Conservation (phyloP, 53 echinoderm and acorn worm species). For the Paracentrotus lividus region DNA sequence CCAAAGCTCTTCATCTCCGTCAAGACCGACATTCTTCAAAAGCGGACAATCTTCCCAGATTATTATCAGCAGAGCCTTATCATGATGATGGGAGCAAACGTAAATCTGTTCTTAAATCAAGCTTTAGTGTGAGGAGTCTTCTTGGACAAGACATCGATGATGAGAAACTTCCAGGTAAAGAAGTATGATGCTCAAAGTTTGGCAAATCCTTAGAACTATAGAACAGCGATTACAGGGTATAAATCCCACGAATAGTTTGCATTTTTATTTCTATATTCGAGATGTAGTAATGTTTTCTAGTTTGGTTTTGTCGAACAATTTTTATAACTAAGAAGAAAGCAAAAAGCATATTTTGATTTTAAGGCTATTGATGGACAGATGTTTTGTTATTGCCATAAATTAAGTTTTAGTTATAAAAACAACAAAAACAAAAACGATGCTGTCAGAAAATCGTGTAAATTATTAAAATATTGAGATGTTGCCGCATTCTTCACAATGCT, state of each 20-base stretch:
- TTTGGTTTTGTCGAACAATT: not conserved
- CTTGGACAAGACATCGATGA: conserved; percentile 46
- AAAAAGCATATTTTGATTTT: not conserved
- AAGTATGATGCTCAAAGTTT: not conserved
- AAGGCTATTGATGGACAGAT: not conserved
- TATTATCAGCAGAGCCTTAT: not conserved
- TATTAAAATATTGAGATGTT: not conserved
- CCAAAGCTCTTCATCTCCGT: not conserved
- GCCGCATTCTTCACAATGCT: not conserved
- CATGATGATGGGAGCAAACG: not conserved
- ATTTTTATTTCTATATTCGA: not conserved
- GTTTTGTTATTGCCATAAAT: not conserved
- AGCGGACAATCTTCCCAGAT: not conserved
- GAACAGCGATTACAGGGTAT: not conserved
- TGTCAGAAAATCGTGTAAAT: too few species aligned
- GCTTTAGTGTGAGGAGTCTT: conserved; percentile 52
- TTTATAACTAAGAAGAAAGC: not conserved
- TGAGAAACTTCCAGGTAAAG: not conserved
- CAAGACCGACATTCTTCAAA: not conserved
- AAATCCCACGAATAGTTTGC: too few species aligned
- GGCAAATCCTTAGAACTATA: too few species aligned
- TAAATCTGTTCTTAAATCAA: conserved; percentile 27
- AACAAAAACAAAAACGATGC: not conserved
- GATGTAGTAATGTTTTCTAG: not conserved
- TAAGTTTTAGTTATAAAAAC: not conserved